These are phyloP conservation scores for Sardina pilchardus DNA, from an alignment of 2,113 vertebrate species.

Conservation along the genomic window DNA sequence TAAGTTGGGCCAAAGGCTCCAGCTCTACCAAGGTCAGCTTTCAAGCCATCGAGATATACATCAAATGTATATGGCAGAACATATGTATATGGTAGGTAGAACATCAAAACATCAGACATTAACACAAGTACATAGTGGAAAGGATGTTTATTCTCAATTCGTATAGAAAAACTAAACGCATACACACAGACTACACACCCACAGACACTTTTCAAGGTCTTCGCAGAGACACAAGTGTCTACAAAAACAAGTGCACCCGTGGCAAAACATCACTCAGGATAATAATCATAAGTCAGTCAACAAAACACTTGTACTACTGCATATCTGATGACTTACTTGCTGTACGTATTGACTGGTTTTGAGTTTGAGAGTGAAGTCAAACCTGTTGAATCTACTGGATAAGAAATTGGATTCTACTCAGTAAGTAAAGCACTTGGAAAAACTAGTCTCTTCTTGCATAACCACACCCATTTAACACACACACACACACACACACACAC, in stretches of 20 bases:
- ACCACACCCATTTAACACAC: neutral
- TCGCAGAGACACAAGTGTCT: constrained; percentile 28
- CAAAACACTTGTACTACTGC: neutral
- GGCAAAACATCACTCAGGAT: neutral
- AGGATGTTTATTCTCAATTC: constrained; percentile 63
- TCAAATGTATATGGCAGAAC: too few species aligned
- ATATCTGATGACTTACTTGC: neutral
- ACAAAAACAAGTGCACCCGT: constrained; percentile 41
- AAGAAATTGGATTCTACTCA: neutral
- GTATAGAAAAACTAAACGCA: constrained; percentile 58
- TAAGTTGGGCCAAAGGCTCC: too few species aligned
- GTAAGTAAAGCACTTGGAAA: neutral
- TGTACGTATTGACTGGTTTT: neutral
- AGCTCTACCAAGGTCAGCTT: too few species aligned
- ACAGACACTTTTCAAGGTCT: constrained; percentile 37
- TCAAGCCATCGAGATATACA: too few species aligned
- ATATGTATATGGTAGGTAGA: neutral
- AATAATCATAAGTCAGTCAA: neutral
- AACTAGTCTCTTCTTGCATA: neutral
- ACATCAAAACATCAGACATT: neutral
- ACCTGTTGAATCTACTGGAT: neutral
- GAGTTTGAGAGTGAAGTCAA: neutral
- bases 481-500: neutral
- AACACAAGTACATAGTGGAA: constrained; percentile 45
- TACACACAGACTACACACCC: neutral